Evolutionary conservation across 1,140 invertebrate species (phyloP).

Genomic region (Pomacea maculata): DNA sequence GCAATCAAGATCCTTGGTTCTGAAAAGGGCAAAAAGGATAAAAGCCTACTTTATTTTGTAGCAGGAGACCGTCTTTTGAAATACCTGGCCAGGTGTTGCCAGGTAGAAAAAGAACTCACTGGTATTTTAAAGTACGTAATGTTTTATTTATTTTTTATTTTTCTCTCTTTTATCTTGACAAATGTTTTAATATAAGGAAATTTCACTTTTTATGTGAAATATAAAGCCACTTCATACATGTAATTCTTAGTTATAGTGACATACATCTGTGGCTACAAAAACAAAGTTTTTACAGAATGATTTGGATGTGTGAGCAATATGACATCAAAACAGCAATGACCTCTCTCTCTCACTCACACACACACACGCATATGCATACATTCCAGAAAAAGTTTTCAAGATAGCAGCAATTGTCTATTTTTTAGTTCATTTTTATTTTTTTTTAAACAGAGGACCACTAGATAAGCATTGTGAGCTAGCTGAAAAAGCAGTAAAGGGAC

Average conservation of each 20-base stretch:
- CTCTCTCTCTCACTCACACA: too few species aligned
- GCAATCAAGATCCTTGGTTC: conserved; percentile 75
- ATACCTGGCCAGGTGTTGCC: conserved; percentile 71
- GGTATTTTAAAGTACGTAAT: conserved; percentile 72
- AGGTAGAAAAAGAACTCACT: conserved; percentile 76
- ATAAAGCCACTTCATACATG: too few species aligned
- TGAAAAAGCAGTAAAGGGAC: conserved; percentile 77
- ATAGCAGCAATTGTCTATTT: neutral
- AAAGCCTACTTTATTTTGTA: conserved; percentile 77
- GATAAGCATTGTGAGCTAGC: conserved; percentile 75
- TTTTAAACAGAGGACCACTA: conserved; percentile 72
- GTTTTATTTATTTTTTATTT: neutral
- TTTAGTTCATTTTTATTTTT: neutral
- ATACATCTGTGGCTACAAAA: too few species aligned
- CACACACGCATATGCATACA: neutral
- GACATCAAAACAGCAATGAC: too few species aligned
- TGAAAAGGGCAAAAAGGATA: conserved; percentile 80
- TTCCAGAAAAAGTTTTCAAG: neutral
- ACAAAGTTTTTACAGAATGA: too few species aligned
- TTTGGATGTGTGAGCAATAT: too few species aligned
- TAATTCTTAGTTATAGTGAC: too few species aligned
- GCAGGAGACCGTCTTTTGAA: conserved; percentile 75
- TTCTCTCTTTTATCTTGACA: too few species aligned
- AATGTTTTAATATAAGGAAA: neutral
- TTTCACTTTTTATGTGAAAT: neutral